Percentiles rank a stretch among this genome's conserved stretches.
Evolutionary conservation across 2,888 invertebrate genomes (phyloP).

Genomic region (Eugnorisma glareosa): DNA sequence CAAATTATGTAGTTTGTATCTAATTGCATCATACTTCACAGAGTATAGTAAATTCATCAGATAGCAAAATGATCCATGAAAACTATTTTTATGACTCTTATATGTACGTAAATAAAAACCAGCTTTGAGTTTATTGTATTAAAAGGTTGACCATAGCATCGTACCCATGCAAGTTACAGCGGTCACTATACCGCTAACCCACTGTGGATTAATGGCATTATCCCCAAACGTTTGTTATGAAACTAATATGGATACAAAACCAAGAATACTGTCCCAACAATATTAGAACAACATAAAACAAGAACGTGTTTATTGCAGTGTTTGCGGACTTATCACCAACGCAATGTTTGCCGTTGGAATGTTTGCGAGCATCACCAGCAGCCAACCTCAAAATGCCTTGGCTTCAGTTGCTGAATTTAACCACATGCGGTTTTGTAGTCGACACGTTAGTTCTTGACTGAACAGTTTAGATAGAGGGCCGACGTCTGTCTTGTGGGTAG

Average conservation of each 20-base stretch:
- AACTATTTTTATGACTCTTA: background rate
- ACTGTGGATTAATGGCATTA: conserved; percentile 17
- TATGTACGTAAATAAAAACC: background rate
- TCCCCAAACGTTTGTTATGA: background rate
- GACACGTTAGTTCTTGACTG: conserved; percentile 29
- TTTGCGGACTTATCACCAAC: conserved; percentile 52
- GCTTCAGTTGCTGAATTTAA: conserved; percentile 40
- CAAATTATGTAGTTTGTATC: background rate
- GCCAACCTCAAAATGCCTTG: conserved; percentile 50
- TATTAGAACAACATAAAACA: conserved; percentile 31
- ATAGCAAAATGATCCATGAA: background rate
- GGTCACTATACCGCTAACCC: background rate
- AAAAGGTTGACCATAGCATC: background rate
- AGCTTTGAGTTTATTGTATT: background rate
- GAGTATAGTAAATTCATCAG: background rate
- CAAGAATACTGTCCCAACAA: conserved; percentile 21
- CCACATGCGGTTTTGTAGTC: conserved; percentile 42
- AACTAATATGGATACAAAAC: conserved; percentile 36
- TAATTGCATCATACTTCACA: background rate
- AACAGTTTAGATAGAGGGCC: background rate
- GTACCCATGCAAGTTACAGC: conserved; percentile 7
- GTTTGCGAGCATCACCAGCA: conserved; percentile 49
- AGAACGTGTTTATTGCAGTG: conserved; percentile 54
- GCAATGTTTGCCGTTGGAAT: conserved; percentile 52
- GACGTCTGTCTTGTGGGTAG: background rate